Conservation (phyloP, 2,113 vertebrate species). For the Protobothrops mucrosquamatus region DNA sequence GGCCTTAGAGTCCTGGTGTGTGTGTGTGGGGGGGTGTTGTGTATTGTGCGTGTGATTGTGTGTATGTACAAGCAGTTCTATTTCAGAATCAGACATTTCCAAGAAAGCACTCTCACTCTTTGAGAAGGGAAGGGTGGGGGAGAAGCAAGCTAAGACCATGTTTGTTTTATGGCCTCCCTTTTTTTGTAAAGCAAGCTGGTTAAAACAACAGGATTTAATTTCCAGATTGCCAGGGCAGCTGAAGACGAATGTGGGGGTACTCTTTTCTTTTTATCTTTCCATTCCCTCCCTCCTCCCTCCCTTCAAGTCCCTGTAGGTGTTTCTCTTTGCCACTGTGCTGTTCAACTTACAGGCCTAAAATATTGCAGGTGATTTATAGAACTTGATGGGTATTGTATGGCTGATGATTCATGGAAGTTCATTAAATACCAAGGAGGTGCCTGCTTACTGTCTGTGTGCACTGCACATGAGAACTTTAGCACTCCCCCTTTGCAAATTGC, state of each 20-base stretch:
- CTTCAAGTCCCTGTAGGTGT: conserved; percentile 25
- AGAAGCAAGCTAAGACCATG: conserved; percentile 45
- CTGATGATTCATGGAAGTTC: conserved; percentile 67
- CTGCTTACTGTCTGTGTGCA: conserved; percentile 67
- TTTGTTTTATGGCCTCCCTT: conserved; percentile 60
- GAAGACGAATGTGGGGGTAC: neutral
- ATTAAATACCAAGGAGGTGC: conserved; percentile 65
- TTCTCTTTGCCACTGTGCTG: conserved; percentile 36
- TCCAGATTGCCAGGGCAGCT: conserved; percentile 45
- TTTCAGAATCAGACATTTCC: neutral
- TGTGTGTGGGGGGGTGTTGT: neutral
- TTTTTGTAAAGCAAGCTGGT: conserved; percentile 57
- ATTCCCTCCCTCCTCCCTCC: neutral
- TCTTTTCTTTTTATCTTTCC: conserved; percentile 28
- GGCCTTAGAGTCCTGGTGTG: neutral
- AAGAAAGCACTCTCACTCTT: conserved; percentile 5
- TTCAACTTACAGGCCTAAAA: conserved; percentile 33
- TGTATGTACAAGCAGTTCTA: neutral
- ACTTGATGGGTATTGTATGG: conserved; percentile 52
- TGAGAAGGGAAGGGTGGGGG: neutral
- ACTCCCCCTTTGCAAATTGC: conserved; percentile 62
- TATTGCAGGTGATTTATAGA: conserved; percentile 60
- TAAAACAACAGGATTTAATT: conserved; percentile 61
- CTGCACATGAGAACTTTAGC: conserved; percentile 69
- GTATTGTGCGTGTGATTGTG: neutral